Base-by-base conservation (phyloP, 2,797 vertebrate species). In the Sternotherus odoratus region DNA sequence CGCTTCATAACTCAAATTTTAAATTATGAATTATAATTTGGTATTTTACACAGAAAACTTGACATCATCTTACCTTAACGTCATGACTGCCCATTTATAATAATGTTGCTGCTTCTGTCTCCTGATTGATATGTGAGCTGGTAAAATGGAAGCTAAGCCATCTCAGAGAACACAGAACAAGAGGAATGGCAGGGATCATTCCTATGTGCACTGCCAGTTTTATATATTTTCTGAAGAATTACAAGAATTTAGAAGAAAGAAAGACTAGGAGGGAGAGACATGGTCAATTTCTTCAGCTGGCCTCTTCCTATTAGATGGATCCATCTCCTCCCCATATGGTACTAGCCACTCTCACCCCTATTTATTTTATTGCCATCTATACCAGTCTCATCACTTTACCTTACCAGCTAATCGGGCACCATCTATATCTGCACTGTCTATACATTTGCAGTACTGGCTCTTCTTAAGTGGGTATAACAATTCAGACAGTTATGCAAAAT, bases 11-110 rank as follows among this genome's bases (percentile, higher is more conserved):
- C 92, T 74, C 49, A 1, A 87, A 12, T 50, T 6, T 16, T 92
- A 92, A 93, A 89, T 86, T 87, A 92, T 60, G 54, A 85, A 5
- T 9, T 3, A 83, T 87, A 94, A 33, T 2, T 2, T 23, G 13
- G 75, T 24, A 84, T 80, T 85, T 88, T 30, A 91, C 26, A n/a
- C 80, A 39, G 75, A 86, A 90, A 15, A 63, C 92, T 84, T 92
- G 53, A 87, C 36, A 81, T 50, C 28, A 50, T 72, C 90, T 94
- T 92, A 89, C 30, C 84, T 78, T 48, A 54, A 54, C 74, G 74
- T 79, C 63, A 78, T 6, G 91, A 33, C 28, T 92, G 57, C 78
- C 72, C 89, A 51, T 89, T 88, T 53, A 90, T 63, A 75, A 93
- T 69, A 86, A 82, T 21, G 6, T 57, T 93, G 28, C 16, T 89